These are phyloP conservation scores for Drusus annulatus DNA, from an alignment of 1,140 invertebrate species.

Conservation along the genomic window DNA sequence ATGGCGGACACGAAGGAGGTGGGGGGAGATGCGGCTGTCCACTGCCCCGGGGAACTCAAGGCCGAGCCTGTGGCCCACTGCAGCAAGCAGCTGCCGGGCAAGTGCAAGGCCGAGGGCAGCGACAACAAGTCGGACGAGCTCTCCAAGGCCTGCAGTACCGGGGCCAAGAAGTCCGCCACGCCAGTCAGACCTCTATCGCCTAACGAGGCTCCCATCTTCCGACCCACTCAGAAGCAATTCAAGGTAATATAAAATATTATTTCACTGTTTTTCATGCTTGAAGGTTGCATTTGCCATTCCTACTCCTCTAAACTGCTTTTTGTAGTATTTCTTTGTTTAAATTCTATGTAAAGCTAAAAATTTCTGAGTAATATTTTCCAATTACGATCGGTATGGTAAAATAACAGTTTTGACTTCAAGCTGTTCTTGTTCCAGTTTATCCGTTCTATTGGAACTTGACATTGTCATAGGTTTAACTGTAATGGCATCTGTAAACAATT, in stretches of 20 bases:
- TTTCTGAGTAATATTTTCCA: background rate
- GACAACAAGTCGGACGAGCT: too few species aligned
- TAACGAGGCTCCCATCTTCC: conserved; percentile 87
- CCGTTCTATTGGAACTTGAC: too few species aligned
- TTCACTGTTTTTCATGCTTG: background rate
- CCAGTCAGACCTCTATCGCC: conserved; percentile 63
- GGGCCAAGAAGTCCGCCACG: background rate
- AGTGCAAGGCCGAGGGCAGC: too few species aligned
- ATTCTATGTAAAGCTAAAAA: background rate
- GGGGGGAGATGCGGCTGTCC: too few species aligned
- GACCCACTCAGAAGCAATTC: conserved; percentile 89
- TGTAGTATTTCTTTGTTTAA: background rate
- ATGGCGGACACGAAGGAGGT: too few species aligned
- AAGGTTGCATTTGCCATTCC: background rate
- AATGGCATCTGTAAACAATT: background rate
- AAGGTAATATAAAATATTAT: conserved; percentile 37
- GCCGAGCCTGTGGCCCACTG: too few species aligned
- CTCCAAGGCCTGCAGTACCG: too few species aligned
- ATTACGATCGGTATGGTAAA: background rate
- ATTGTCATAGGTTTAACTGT: background rate
- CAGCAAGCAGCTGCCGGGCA: too few species aligned
- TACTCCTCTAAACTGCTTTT: background rate
- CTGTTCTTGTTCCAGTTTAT: too few species aligned
- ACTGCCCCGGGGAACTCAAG: too few species aligned
- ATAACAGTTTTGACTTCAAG: too few species aligned